phyloP scores from a whole-genome alignment of 2,797 vertebrate genomes.

The Mormyrops attenuatus region DNA sequence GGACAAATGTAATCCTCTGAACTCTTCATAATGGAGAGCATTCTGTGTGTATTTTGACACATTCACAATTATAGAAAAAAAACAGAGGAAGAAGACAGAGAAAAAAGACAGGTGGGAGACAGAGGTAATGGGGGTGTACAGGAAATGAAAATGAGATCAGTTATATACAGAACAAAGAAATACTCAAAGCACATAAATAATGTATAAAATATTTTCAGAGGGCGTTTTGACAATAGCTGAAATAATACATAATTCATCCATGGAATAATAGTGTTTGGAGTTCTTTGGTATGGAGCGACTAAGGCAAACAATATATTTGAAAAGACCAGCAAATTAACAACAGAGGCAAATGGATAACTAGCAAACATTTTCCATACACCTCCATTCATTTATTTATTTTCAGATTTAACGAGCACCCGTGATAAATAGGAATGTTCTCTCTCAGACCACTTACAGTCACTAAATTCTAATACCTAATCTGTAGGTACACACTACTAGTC shows the following conservation, averaged over 20 bases:
- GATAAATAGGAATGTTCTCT: background rate
- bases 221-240: background rate
- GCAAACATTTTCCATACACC: constrained; percentile 39
- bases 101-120: background rate
- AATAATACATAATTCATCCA: constrained; percentile 12
- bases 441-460: background rate
- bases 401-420: background rate
- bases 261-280: background rate
- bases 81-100: background rate
- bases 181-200: constrained; percentile 34
- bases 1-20: background rate
- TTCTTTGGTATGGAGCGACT: constrained; percentile 21
- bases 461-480: background rate
- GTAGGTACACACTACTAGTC: background rate
- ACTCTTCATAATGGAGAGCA: background rate
- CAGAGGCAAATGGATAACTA: constrained; percentile 30
- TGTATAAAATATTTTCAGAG: constrained; percentile 22
- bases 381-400: background rate
- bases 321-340: constrained; percentile 28
- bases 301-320: constrained; percentile 5
- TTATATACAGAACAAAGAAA: constrained; percentile 25
- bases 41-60: background rate
- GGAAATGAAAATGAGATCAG: constrained; percentile 4
- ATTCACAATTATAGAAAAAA: background rate
- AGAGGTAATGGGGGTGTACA: background rate